Evolutionary conservation across 2,888 invertebrate species (phyloP).

Genomic region (Caenorhabditis sp.): DNA sequence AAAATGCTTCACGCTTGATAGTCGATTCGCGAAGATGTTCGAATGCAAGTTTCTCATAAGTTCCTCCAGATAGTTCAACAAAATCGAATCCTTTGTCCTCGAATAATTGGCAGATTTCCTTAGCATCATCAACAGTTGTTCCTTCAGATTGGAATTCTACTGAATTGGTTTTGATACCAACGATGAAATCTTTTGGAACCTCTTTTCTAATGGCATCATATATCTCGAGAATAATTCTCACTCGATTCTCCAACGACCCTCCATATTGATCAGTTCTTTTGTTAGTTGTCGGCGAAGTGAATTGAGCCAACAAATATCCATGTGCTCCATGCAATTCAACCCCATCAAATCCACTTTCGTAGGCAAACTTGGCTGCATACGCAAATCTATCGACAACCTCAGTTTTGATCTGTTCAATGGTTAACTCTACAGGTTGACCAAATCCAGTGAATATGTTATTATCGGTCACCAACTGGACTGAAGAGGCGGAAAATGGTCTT

Average conservation of each 20-base stretch:
- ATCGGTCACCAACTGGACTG: constrained; percentile 36
- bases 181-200: constrained; percentile 53
- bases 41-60: constrained; percentile 48
- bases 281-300: constrained; percentile 55
- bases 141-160: constrained; percentile 62
- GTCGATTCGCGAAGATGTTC: constrained; percentile 48
- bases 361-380: constrained; percentile 39
- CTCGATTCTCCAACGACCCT: constrained; percentile 45
- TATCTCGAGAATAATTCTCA: constrained; percentile 30
- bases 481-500: constrained; percentile 54
- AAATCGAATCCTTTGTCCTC: constrained; percentile 54
- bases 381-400: constrained; percentile 52
- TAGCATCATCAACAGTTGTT: constrained; percentile 52
- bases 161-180: constrained; percentile 63
- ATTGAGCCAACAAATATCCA: constrained; percentile 57
- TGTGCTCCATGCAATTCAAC: constrained; percentile 57
- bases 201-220: constrained; percentile 32
- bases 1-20: constrained; percentile 54
- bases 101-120: constrained; percentile 39
- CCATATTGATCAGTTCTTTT: constrained; percentile 53
- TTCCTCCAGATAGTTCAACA: constrained; percentile 61
- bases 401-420: constrained; percentile 52
- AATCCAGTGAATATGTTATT: constrained; percentile 19
- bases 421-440: constrained; percentile 52
- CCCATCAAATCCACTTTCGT: constrained; percentile 55